These are phyloP conservation scores for Drosophila trapezifrons DNA, from an alignment of 1,140 invertebrate genomes.

Conservation along the genomic window DNA sequence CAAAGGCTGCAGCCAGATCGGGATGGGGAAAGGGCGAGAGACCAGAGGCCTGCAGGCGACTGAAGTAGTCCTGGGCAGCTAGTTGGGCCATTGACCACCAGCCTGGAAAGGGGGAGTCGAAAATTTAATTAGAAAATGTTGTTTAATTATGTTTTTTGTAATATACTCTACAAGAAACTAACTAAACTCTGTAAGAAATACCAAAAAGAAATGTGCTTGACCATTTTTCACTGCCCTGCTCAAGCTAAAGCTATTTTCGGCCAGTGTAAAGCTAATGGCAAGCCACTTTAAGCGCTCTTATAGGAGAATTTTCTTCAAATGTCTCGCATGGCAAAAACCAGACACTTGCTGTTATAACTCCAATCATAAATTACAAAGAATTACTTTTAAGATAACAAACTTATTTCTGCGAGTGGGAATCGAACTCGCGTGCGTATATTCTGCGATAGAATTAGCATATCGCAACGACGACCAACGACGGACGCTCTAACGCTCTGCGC, in stretches of 20 bases:
- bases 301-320: slow-evolving; percentile 76
- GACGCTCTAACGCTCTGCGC: slow-evolving; percentile 4
- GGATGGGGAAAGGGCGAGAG: slow-evolving; percentile 87
- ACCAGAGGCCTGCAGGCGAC: slow-evolving; percentile 90
- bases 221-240: slow-evolving; percentile 34
- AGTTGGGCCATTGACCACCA: slow-evolving; percentile 96
- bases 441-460: background rate
- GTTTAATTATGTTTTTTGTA: no score
- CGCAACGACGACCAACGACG: background rate
- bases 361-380: slow-evolving; percentile 11
- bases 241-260: background rate
- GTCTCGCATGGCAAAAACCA: slow-evolving; percentile 27
- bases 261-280: slow-evolving; percentile 57
- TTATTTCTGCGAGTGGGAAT: background rate
- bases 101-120: slow-evolving; percentile 84
- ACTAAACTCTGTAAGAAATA: background rate
- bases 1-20: slow-evolving; percentile 80
- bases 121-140: background rate
- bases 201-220: slow-evolving; percentile 20
- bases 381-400: slow-evolving; percentile 3
- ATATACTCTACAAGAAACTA: background rate
- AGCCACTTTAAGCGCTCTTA: slow-evolving; percentile 32
- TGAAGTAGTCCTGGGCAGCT: slow-evolving; percentile 93
- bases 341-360: slow-evolving; percentile 70
- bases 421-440: background rate